phyloP scores from a whole-genome alignment of 2,113 vertebrate genomes.

The Morone chrysops region DNA sequence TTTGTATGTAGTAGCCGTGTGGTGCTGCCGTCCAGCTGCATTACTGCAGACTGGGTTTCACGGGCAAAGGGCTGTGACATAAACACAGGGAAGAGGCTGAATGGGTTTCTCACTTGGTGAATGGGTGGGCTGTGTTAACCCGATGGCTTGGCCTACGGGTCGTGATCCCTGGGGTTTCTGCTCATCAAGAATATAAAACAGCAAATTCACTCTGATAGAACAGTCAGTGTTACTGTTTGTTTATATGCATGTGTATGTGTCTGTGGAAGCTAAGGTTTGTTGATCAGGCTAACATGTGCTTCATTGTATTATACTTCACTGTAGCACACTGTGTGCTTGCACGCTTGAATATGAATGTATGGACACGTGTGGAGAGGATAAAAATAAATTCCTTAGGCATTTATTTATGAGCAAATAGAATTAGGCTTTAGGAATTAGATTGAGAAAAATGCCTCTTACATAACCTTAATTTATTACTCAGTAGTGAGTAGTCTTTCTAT shows the following conservation, averaged over 20 bases:
- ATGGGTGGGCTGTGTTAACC: slow-evolving; percentile 47
- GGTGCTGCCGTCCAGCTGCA: slow-evolving; percentile 22
- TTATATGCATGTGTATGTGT: slow-evolving; percentile 9
- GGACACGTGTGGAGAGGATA: neutral
- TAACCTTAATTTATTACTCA: neutral
- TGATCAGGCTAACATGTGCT: neutral
- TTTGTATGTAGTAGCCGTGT: slow-evolving; percentile 46
- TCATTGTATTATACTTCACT: neutral
- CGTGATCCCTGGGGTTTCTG: slow-evolving; percentile 14
- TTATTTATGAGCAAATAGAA: neutral
- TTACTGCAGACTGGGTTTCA: slow-evolving; percentile 52
- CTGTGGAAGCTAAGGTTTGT: neutral
- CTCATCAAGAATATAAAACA: slow-evolving; percentile 10
- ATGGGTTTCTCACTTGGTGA: slow-evolving; percentile 50
- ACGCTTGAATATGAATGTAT: neutral
- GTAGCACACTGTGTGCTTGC: neutral
- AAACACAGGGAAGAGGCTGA: slow-evolving; percentile 59
- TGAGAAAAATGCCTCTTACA: neutral
- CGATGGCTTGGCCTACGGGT: neutral
- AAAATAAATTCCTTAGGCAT: neutral
- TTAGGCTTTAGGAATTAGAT: neutral
- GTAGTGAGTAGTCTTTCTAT: neutral
- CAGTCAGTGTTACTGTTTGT: slow-evolving; percentile 3
- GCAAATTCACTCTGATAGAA: neutral
- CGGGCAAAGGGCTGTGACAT: slow-evolving; percentile 37